Evolutionary conservation across 2,888 invertebrate genomes (phyloP), one percentile per base, ranked within the genome.

Genomic region (Bedellia somnulentella): DNA sequence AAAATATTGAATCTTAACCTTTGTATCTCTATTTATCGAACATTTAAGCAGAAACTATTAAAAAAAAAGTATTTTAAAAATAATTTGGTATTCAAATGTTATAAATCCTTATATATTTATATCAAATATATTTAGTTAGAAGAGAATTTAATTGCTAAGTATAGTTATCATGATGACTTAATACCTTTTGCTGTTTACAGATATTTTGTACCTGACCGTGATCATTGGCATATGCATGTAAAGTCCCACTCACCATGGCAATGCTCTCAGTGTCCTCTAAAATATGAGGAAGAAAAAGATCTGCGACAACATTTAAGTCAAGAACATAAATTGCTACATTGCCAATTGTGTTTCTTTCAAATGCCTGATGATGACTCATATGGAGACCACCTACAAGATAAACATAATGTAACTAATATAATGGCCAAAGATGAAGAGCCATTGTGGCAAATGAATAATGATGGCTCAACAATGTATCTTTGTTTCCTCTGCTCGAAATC

Each of bases 171-270:
- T n/a, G n/a, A n/a, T n/a, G n/a, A n/a, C n/a, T n/a, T n/a, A n/a
- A n/a, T n/a, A n/a, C n/a, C n/a, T 21, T 27, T 12, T 28, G 2
- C 17, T 14, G 17, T 33, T 61, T 67, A 22, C 46, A 77, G 76
- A 42, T 77, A 77, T 39, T 67, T 76, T 48, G 62, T 76, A 10
- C 46, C 58, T 21, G 62, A 68, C 22, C 52, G 67, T 45, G 57
- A 63, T 34, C 36, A 57, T 2, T 76, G 75, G 75, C 37, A 35
- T 15, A 44, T 42, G 2, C 76, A 77, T 37, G 30, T 50, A n/a
- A 51, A 56, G 28, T 73, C 63, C 36, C 76, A 77, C 32, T 47
- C 48, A 9, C 77, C 76, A 1, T 66, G 75, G 71, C 58, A 63
- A 0, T 76, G 76, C 37, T 75, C 77, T 1, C 77, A 76, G 37